Evolutionary conservation across 2,888 invertebrate genomes (phyloP).

Genomic region (Ectobius pallidus): DNA sequence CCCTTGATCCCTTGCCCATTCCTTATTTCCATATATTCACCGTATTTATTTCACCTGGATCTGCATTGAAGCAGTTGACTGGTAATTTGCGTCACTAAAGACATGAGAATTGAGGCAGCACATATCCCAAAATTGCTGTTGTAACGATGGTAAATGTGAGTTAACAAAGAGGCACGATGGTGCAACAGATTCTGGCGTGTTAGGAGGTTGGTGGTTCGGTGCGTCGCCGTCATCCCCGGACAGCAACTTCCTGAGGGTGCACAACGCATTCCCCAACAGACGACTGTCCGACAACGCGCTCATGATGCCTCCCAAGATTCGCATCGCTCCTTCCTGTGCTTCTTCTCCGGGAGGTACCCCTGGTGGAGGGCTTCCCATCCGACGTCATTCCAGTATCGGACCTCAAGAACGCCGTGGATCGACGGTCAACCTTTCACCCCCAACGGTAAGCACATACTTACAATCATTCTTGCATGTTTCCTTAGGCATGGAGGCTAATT

Average conservation of each 20-base stretch:
- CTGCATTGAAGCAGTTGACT: too few species aligned
- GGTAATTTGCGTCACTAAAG: too few species aligned
- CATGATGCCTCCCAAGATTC: constrained; percentile 84
- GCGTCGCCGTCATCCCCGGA: constrained; percentile 84
- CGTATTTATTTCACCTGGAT: too few species aligned
- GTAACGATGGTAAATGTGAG: constrained; percentile 4
- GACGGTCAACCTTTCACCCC: constrained; percentile 84
- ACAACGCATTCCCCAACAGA: constrained; percentile 78
- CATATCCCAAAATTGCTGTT: too few species aligned
- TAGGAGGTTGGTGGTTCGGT: constrained; percentile 85
- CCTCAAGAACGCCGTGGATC: constrained; percentile 87
- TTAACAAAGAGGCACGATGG: not conserved
- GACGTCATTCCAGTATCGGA: constrained; percentile 90
- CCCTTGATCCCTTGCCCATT: too few species aligned
- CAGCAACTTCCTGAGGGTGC: constrained; percentile 85
- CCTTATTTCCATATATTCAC: too few species aligned
- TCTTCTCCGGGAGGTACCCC: constrained; percentile 77
- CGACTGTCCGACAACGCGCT: constrained; percentile 91
- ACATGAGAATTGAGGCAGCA: too few species aligned
- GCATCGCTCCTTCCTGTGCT: constrained; percentile 86
- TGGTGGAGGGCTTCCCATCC: constrained; percentile 78
- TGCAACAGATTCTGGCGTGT: constrained; percentile 62
- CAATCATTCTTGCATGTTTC: not conserved
- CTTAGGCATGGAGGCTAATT: too few species aligned
- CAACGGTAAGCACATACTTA: constrained; percentile 73